These are phyloP conservation scores for Chydorus sphaericus DNA, from an alignment of 2,888 invertebrate genomes.

Conservation along the genomic window DNA sequence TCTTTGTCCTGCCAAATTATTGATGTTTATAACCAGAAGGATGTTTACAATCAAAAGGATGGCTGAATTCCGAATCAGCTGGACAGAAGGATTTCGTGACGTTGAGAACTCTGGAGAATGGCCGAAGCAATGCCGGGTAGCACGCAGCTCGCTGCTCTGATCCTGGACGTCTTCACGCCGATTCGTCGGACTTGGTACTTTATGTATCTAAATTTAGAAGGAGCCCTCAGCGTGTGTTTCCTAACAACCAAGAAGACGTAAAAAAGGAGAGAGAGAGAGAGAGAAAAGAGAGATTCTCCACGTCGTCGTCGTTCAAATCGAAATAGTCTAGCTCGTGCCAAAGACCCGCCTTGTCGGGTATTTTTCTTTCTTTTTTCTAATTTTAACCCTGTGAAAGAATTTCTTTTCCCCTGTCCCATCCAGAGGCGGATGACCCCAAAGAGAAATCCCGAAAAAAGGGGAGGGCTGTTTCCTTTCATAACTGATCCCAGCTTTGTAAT, in stretches of 20 bases:
- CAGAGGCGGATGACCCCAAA: too few species aligned
- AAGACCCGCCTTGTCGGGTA: neutral
- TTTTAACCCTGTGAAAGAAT: neutral
- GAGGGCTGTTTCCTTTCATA: too few species aligned
- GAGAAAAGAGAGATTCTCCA: neutral
- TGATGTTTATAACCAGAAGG: too few species aligned
- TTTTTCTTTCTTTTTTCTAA: too few species aligned
- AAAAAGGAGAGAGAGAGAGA: neutral
- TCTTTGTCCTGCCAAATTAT: too few species aligned
- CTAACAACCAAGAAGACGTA: neutral
- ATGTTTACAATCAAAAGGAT: too few species aligned
- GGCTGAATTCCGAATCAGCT: neutral
- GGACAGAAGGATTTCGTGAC: neutral
- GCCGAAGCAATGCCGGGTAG: neutral
- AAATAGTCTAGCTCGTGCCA: neutral
- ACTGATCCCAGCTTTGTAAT: too few species aligned
- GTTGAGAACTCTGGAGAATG: neutral
- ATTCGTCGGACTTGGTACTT: neutral
- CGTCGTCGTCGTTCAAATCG: neutral
- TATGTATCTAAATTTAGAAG: slow-evolving; percentile 2
- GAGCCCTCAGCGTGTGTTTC: neutral
- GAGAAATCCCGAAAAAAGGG: too few species aligned
- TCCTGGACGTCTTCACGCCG: neutral
- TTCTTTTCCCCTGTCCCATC: too few species aligned
- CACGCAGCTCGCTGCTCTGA: slow-evolving; percentile 1